Conservation (phyloP, 1,140 invertebrate genomes). For the Samia ricini region DNA sequence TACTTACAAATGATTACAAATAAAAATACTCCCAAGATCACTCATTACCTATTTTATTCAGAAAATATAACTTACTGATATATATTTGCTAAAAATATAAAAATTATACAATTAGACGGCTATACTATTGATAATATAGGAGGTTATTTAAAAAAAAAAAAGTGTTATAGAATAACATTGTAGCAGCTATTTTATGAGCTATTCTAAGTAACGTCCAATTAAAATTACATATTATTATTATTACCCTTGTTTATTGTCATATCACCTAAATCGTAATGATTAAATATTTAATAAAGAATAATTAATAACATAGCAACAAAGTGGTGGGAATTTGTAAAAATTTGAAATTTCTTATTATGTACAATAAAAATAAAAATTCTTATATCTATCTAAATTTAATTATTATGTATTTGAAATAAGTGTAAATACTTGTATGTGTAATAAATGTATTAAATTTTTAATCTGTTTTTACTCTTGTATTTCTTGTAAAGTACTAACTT, state of each 20-base stretch:
- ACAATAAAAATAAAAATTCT: neutral
- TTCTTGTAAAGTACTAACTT: no score
- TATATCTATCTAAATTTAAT: neutral
- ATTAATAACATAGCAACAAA: neutral
- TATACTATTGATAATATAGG: neutral
- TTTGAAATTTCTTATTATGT: neutral
- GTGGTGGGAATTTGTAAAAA: neutral
- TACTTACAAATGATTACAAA: neutral
- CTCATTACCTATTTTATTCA: slow-evolving; percentile 1
- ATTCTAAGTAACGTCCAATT: no score
- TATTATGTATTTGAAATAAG: no score
- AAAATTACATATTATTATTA: neutral
- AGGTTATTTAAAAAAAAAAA: neutral
- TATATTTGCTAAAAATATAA: no score
- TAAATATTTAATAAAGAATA: neutral
- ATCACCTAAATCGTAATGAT: neutral
- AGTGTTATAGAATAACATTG: neutral
- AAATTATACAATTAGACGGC: no score
- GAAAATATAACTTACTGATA: no score
- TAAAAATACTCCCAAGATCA: neutral
- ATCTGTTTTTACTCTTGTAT: no score
- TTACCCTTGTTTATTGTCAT: neutral
- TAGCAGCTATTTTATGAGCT: no score
- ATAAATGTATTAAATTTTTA: no score
- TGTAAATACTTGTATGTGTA: no score